A percentile compares a stretch with the other conserved stretches of the same genome.
Conservation (phyloP, 2,797 vertebrate species). For the Myoxocephalus aenaeus region DNA sequence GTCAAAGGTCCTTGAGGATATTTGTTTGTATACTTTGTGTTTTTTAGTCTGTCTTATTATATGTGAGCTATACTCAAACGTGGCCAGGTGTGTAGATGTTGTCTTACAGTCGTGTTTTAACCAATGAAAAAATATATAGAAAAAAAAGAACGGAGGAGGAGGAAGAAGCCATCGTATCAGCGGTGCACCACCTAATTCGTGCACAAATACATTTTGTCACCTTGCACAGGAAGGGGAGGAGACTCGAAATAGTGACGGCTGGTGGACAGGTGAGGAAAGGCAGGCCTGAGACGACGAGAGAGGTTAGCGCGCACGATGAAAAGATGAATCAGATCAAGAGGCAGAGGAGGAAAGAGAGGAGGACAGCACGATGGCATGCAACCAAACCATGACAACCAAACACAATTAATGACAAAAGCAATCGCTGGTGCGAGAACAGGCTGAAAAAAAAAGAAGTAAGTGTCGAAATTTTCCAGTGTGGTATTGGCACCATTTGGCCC, state of each 20-base stretch:
- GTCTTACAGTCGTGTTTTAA: neutral
- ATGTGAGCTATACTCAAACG: neutral
- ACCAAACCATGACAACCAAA: conserved; percentile 60
- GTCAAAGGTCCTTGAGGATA: neutral
- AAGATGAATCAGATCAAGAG: conserved; percentile 30
- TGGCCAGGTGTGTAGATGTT: neutral
- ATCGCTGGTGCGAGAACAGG: conserved; percentile 35
- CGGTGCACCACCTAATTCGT: neutral
- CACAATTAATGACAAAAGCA: conserved; percentile 64
- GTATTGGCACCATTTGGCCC: conserved; percentile 49
- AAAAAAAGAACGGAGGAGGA: neutral
- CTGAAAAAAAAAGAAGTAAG: conserved; percentile 28
- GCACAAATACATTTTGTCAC: neutral
- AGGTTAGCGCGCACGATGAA: neutral
- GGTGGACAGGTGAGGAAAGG: conserved; percentile 19
- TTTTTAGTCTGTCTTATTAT: neutral
- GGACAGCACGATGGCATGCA: conserved; percentile 7
- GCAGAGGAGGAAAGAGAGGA: conserved; percentile 31
- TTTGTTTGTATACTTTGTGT: neutral
- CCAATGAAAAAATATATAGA: neutral
- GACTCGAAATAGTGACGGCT: neutral
- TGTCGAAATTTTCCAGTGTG: conserved; percentile 68
- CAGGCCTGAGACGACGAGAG: neutral
- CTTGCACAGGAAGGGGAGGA: neutral
- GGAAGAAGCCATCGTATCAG: neutral